Evolutionary conservation across 23 tunicate genomes (phyloP), one percentile per base, ranked within the genome.

Genomic region (Styela clava): DNA sequence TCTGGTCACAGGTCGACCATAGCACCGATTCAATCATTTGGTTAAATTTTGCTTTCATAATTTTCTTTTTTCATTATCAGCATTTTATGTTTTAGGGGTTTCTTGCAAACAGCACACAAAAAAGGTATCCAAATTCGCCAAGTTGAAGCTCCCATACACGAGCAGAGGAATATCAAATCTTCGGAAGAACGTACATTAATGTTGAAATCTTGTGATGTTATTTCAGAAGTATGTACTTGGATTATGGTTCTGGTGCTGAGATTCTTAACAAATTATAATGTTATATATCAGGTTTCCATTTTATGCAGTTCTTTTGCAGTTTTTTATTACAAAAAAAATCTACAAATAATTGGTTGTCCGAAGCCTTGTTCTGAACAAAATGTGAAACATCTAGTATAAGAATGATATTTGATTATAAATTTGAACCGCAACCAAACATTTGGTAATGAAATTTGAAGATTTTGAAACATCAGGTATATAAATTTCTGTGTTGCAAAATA

Each of bases 101-200:
- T 92, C 79, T 65, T 92, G 9, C 74, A 80, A 20, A 88, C 83
- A 74, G 86, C 87, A 21, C 80, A 67, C 31, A 73, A 87, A 18
- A 33, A 68, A 67, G 83, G 86, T 33, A 27, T 69, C 18, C 33
- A 31, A 18, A 77, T 92, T 5, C 27, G 74, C 2, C 61, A 82
- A 27, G 35, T 85, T 2, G 85, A 63, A 21, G 63, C 74, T n/a
- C 70, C 79, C 5, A 79, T 92, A 18, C 97, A 92, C 29, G 82
- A 64, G 33, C 84, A 79, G 61, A 84, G 97, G 27, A 85, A 84
- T 70, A 80, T 87, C 33, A 92, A 92, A 87, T 30, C 83, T 5
- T 67, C 81, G 22, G 68, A 84, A 44, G 97, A 92, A 84, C 30
- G 85, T 64, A 62, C 61, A 29, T 61, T 92, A 18, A 79, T 92